Base-by-base conservation (phyloP, 1,140 invertebrate species). In the Copidosoma floridanum region DNA sequence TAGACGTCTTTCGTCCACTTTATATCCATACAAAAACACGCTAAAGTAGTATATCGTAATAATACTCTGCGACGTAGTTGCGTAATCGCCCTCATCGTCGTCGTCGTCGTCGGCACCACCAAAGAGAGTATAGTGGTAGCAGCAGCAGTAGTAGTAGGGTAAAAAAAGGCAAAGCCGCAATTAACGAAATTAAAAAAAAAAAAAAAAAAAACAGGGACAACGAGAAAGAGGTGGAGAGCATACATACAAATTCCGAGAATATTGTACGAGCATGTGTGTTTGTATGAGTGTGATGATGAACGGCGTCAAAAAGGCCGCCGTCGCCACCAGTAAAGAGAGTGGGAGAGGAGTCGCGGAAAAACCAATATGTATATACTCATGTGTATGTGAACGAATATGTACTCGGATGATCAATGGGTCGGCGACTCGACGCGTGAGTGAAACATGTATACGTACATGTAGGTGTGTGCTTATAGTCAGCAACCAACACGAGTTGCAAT, bases 321-420 rank as follows among this genome's bases (percentile, higher is more conserved):
- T 18, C 53, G 26, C 23, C 27, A 7, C n/a, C n/a, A n/a, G n/a
- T n/a, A n/a, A n/a, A n/a, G n/a, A n/a, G n/a, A n/a, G n/a, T n/a
- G n/a, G n/a, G n/a, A n/a, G n/a, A n/a, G n/a, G n/a, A n/a, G n/a
- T 51, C 26, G 53, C 27, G 53, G 53, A 44, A 55, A 55, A 55
- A 41, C 20, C 29, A 10, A n/a, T n/a, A n/a, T n/a, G n/a, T n/a
- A n/a, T n/a, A n/a, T 23, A 21, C 20, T 8, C 23, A 21, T 23
- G 23, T 23, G 40, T 41, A 1, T 41, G 40, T 41, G 40, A 41
- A n/a, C 40, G 40, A n/a, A n/a, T n/a, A n/a, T 14, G 7, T 8
- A 8, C 51, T 41, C 29, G n/a, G 14, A 27, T 55, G 38, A 55
- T 55, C 41, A 53, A 40, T 40, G 51, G 41, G 51, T 53, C 51